Evolutionary conservation across 2,113 vertebrate genomes (phyloP).

Genomic region (Nematolebias whitei): DNA sequence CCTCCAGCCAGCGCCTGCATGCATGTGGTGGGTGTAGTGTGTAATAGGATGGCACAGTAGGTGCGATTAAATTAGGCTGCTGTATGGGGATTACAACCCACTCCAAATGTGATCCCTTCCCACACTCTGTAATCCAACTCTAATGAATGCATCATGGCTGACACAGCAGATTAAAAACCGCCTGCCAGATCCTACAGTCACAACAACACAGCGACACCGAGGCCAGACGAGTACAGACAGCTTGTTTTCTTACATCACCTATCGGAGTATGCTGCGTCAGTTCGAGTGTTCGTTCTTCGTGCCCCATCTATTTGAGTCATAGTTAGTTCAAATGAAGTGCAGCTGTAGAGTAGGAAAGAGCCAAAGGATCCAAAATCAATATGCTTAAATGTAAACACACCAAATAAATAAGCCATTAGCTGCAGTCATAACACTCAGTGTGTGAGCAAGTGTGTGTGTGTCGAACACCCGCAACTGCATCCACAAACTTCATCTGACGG

Average conservation of each 20-base stretch:
- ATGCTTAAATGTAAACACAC: constrained; percentile 39
- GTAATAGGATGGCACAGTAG: constrained; percentile 80
- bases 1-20: constrained; percentile 29
- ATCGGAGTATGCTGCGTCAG: constrained; percentile 28
- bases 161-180: constrained; percentile 65
- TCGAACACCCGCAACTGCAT: neutral
- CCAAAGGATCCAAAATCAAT: constrained; percentile 54
- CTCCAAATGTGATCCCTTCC: constrained; percentile 76
- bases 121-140: constrained; percentile 75
- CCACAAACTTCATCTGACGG: neutral
- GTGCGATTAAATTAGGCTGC: constrained; percentile 82
- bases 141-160: constrained; percentile 82
- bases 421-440: constrained; percentile 24
- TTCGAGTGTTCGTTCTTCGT: constrained; percentile 2
- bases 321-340: constrained; percentile 40
- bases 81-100: constrained; percentile 80
- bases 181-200: constrained; percentile 47
- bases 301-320: constrained; percentile 40
- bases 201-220: constrained; percentile 40
- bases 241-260: constrained; percentile 31
- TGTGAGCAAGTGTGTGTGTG: neutral
- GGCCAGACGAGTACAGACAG: constrained; percentile 25
- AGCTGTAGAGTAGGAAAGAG: constrained; percentile 14
- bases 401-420: constrained; percentile 32
- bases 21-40: constrained; percentile 66